Evolutionary conservation across 2,797 vertebrate species (phyloP).

Genomic region (Enteromius argenteus): DNA sequence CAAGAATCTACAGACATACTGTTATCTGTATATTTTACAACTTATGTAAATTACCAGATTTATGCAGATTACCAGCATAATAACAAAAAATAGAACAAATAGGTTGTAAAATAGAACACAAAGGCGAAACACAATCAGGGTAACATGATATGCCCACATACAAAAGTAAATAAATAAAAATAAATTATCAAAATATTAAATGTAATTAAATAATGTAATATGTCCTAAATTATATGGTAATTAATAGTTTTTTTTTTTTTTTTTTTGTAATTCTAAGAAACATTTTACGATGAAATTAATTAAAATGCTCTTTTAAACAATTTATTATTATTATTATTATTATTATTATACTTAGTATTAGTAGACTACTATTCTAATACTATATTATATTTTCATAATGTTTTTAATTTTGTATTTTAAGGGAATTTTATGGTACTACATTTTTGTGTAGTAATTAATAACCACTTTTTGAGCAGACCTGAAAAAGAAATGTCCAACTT

Average conservation of each 20-base stretch:
- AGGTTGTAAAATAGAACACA: neutral
- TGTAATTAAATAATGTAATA: neutral
- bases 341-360: no score
- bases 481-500: no score
- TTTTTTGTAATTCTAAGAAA: neutral
- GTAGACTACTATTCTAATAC: no score
- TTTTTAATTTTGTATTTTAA: no score
- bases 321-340: no score
- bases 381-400: no score
- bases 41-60: neutral
- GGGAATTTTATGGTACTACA: neutral
- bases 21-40: neutral
- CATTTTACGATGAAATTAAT: neutral
- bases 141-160: no score
- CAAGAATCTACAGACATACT: neutral
- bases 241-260: neutral
- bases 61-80: neutral
- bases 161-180: no score
- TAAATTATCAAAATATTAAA: neutral
- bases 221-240: neutral
- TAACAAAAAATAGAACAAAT: neutral
- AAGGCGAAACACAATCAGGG: neutral
- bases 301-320: no score
- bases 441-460: neutral
- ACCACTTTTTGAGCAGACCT: neutral